Conservation (phyloP, 2,797 vertebrate genomes). For the Buceros bicornis region DNA sequence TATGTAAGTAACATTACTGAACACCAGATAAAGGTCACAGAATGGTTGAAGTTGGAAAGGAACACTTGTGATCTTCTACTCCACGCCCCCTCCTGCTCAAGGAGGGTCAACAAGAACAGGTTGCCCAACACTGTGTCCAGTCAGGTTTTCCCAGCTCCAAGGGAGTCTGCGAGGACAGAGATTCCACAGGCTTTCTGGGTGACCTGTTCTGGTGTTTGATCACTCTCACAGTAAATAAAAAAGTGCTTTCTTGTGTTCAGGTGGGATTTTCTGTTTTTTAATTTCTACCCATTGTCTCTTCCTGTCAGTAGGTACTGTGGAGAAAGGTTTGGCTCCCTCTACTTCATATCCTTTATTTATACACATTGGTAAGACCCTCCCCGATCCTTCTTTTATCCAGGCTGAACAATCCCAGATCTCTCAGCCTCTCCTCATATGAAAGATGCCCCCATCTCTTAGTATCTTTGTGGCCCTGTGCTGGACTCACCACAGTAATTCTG, state of each 20-base stretch:
- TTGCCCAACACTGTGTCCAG: background rate
- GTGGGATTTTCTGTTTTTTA: background rate
- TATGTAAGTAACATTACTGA: background rate
- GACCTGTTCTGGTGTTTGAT: background rate
- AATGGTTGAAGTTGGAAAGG: background rate
- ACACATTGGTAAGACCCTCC: background rate
- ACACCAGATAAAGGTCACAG: background rate
- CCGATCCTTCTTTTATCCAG: background rate
- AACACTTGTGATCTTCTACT: background rate
- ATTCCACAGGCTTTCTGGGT: background rate
- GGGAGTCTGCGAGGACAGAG: background rate
- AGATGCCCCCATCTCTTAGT: background rate
- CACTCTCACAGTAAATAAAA: background rate
- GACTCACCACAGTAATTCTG: rapidly evolving
- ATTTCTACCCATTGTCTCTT: background rate
- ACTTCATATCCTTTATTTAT: background rate
- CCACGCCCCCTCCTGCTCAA: background rate
- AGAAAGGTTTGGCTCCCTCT: background rate
- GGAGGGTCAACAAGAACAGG: background rate
- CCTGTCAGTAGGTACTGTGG: background rate
- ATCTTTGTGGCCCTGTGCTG: background rate
- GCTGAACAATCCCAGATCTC: background rate
- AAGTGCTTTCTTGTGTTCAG: background rate
- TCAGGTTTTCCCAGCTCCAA: background rate
- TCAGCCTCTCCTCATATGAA: background rate